These are phyloP conservation scores for Pica pica DNA, from an alignment of 2,113 vertebrate genomes.

Conservation along the genomic window DNA sequence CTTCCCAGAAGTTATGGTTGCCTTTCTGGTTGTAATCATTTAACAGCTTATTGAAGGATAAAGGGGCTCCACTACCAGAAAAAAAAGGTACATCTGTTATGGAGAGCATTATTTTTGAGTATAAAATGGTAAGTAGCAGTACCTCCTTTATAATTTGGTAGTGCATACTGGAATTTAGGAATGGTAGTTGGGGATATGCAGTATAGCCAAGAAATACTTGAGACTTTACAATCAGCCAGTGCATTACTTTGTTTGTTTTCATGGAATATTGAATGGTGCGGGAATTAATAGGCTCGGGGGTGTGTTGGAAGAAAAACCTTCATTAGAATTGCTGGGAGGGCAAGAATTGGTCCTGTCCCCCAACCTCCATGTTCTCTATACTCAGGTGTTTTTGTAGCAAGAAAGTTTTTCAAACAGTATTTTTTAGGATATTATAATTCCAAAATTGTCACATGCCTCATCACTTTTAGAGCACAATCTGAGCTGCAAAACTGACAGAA, in stretches of 20 bases:
- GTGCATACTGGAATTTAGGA: not conserved
- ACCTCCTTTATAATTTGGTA: not conserved
- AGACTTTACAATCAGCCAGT: not conserved
- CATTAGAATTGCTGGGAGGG: not conserved
- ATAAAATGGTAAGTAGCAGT: not conserved
- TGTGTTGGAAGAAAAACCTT: not conserved
- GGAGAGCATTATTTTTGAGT: not conserved
- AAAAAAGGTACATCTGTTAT: not conserved
- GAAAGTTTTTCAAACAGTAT: not conserved
- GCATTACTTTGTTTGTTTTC: not conserved
- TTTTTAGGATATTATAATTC: not conserved
- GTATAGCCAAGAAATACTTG: not conserved
- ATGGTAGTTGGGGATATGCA: not conserved
- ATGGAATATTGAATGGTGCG: accelerated
- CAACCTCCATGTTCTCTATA: not conserved
- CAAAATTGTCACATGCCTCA: not conserved
- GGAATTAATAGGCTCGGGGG: not conserved
- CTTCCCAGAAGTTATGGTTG: not conserved
- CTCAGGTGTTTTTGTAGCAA: not conserved
- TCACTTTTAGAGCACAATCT: not conserved
- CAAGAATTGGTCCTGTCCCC: not conserved
- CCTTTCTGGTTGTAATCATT: not conserved
- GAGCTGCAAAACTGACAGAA: not conserved
- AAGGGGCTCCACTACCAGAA: not conserved
- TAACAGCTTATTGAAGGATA: not conserved